Evolutionary conservation across 2,888 invertebrate genomes (phyloP).

Genomic region (Agapetus fuscipes): DNA sequence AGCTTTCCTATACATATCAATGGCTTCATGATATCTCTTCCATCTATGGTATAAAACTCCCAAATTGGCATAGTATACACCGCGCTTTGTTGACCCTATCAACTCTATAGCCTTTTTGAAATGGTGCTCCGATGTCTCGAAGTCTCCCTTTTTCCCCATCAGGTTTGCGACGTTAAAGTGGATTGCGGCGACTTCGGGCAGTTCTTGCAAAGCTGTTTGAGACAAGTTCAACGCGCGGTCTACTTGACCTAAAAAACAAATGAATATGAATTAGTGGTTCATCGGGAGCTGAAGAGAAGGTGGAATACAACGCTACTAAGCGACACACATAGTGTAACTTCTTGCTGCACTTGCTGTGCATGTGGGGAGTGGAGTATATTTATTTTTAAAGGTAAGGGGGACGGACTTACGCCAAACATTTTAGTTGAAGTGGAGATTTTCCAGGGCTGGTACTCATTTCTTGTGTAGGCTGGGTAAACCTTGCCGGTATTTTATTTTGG

Average conservation of each 20-base stretch:
- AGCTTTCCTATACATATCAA: constrained; percentile 64
- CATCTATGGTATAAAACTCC: constrained; percentile 90
- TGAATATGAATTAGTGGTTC: too few species aligned
- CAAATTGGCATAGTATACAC: constrained; percentile 83
- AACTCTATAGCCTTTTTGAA: constrained; percentile 67
- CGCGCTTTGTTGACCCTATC: constrained; percentile 50
- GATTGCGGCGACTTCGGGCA: constrained; percentile 68
- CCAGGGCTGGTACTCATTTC: too few species aligned
- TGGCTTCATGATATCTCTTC: constrained; percentile 67
- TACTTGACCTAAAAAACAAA: constrained; percentile 41
- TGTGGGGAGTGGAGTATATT: too few species aligned
- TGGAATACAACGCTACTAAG: too few species aligned
- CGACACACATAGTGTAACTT: too few species aligned
- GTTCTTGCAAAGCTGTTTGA: constrained; percentile 54
- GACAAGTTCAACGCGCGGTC: constrained; percentile 64
- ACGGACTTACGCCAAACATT: too few species aligned
- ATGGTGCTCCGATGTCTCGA: constrained; percentile 68
- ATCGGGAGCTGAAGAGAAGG: too few species aligned
- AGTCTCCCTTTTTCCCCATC: constrained; percentile 71
- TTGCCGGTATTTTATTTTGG: too few species aligned
- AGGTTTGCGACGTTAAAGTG: constrained; percentile 85
- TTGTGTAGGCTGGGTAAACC: too few species aligned
- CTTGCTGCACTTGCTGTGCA: too few species aligned
- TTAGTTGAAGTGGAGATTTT: too few species aligned
- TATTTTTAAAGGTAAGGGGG: too few species aligned